Percentiles rank a stretch among this genome's conserved stretches.
Evolutionary conservation across 2,888 invertebrate species (phyloP).

Genomic region (Helobdella robusta): DNA sequence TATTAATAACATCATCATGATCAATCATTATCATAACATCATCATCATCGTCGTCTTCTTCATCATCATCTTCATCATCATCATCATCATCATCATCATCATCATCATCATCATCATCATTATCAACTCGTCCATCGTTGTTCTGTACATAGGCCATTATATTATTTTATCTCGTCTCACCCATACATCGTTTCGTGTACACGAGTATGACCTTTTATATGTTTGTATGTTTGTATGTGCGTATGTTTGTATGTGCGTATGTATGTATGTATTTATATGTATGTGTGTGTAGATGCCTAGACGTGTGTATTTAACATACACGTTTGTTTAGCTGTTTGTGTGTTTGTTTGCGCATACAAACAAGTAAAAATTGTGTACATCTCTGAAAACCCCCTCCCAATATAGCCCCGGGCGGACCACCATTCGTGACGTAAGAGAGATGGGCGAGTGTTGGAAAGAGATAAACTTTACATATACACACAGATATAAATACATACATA

Average conservation of each 20-base stretch:
- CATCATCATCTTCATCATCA: conserved; percentile 17
- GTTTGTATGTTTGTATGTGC: background rate
- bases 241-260: background rate
- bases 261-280: background rate
- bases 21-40: too few relatives aligned
- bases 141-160: too few relatives aligned
- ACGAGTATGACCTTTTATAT: too few relatives aligned
- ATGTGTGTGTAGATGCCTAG: background rate
- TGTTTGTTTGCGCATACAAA: background rate
- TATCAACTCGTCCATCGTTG: too few relatives aligned
- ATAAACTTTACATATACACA: too few relatives aligned
- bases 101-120: conserved; percentile 22
- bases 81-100: conserved; percentile 21
- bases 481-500: too few relatives aligned
- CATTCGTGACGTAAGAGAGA: background rate
- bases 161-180: too few relatives aligned
- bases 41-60: conserved; percentile 21
- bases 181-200: too few relatives aligned
- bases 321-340: background rate
- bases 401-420: background rate
- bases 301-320: background rate
- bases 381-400: background rate
- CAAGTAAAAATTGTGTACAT: too few relatives aligned
- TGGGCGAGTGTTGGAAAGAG: background rate
- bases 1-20: too few relatives aligned